Evolutionary conservation across 2,888 invertebrate species (phyloP).

Genomic region (Pyralis farinalis): DNA sequence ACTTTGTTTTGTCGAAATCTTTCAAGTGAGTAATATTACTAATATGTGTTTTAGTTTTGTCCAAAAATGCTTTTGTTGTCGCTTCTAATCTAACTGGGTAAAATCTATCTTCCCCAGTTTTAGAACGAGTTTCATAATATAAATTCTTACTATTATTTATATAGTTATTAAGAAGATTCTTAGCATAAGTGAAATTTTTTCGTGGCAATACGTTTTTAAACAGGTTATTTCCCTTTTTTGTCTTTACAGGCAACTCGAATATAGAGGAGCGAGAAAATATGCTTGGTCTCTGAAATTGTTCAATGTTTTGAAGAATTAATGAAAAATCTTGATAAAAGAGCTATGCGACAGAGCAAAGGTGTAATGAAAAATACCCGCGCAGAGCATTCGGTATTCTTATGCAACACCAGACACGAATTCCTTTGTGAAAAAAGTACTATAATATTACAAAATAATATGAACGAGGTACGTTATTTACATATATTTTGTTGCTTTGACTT

Average conservation of each 20-base stretch:
- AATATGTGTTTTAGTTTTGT: too few species aligned
- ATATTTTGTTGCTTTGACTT: too few species aligned
- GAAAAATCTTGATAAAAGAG: background rate
- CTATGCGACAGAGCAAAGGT: background rate
- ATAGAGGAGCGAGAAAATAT: constrained; percentile 32
- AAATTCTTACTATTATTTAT: constrained; percentile 15
- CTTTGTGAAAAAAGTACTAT: background rate
- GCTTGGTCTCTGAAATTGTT: constrained; percentile 33
- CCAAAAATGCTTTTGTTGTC: too few species aligned
- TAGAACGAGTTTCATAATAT: too few species aligned
- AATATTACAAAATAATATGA: too few species aligned
- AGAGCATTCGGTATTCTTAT: background rate
- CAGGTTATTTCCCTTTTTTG: constrained; percentile 11
- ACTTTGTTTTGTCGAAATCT: too few species aligned
- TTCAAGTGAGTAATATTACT: too few species aligned
- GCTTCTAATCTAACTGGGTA: too few species aligned
- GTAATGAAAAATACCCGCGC: background rate
- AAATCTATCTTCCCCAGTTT: too few species aligned
- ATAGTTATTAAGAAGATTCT: constrained; percentile 42
- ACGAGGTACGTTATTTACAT: too few species aligned
- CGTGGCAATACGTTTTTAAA: constrained; percentile 41
- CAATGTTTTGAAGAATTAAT: constrained; percentile 1
- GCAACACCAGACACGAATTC: background rate
- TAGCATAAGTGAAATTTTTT: constrained; percentile 43
- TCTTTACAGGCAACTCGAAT: constrained; percentile 30